Conservation (phyloP, 2,797 vertebrate genomes). For the Alectoris magna region DNA sequence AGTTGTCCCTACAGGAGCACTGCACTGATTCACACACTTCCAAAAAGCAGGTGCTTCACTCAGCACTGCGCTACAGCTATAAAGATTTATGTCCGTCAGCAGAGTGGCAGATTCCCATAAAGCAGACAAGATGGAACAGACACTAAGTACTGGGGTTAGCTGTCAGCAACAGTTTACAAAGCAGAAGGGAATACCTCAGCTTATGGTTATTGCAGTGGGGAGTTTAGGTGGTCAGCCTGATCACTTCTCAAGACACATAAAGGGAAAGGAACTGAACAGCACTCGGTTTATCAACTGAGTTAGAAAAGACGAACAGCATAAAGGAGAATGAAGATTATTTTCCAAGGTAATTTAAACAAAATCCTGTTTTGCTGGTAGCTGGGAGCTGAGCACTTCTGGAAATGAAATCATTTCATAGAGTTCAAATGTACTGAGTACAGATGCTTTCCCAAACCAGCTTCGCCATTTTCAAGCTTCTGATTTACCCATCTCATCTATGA, state of each 20-base stretch:
- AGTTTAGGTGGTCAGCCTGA: not conserved
- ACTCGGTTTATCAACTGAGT: accelerated
- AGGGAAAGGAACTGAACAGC: not conserved
- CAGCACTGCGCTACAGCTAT: not conserved
- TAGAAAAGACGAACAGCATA: not conserved
- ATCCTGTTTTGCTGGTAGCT: not conserved
- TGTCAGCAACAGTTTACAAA: not conserved
- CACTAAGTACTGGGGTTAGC: not conserved
- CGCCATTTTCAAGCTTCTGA: not conserved
- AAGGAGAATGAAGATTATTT: not conserved
- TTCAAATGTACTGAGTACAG: not conserved
- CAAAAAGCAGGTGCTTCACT: not conserved
- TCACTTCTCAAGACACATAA: not conserved
- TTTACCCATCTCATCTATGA: not conserved
- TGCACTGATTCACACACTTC: not conserved
- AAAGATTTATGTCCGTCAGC: not conserved
- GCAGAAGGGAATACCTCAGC: not conserved
- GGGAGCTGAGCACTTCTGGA: not conserved
- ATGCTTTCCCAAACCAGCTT: not conserved
- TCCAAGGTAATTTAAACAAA: not conserved
- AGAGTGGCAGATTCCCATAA: constrained; percentile 17
- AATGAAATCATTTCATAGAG: not conserved
- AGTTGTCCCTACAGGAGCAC: not conserved
- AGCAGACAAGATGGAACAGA: constrained; percentile 1
- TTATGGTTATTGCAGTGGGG: not conserved